Base-by-base conservation (phyloP, 1,140 invertebrate genomes). In the Atta colombica region DNA sequence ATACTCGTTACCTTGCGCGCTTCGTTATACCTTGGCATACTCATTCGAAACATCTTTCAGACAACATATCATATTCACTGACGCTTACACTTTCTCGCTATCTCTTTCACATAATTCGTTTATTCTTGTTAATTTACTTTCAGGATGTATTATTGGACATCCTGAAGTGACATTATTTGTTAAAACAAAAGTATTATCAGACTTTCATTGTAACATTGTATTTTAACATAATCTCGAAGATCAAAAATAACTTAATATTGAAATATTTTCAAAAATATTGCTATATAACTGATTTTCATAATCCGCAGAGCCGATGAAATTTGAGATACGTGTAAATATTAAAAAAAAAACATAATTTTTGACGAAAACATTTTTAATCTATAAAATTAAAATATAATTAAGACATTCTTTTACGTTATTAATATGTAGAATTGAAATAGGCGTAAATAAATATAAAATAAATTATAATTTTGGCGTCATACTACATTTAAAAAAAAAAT, bases 1-100 rank as follows among this genome's bases (percentile, higher is more conserved):
- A 68, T 68, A 88, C 77, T 89, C 84, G 77, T 87, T 66, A 28
- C 55, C 28, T 61, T 77, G 84, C 69, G 60, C 68, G 12, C 85
- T 85, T 18, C 28, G 35, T 85, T 53, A 78, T 72, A 85, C 55
- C 66, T 87, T 7, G 31, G 18, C 82, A 72, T 65, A 65, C 28
- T 77, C 84, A 75, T 85, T 63, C 53, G 14, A 65, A 45, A 71
- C 12, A 72, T 72, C 35, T 53, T 63, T 85, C 60, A 85, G 5
- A 77, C 81, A 28, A 16, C 53, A 16, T 69, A 45, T 18, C 6
- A 16, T 53, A 61, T 39, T 61, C 72, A 80, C 35, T 55, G 51
- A 55, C 3, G 25, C 35, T 58, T 18, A 69, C 45, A 69, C 28
- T 55, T 58, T 78, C 39, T 71, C 51, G 10, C 28, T 39, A 25